Base-by-base conservation (phyloP, 1,140 invertebrate genomes). In the Calephelis virginiensis region DNA sequence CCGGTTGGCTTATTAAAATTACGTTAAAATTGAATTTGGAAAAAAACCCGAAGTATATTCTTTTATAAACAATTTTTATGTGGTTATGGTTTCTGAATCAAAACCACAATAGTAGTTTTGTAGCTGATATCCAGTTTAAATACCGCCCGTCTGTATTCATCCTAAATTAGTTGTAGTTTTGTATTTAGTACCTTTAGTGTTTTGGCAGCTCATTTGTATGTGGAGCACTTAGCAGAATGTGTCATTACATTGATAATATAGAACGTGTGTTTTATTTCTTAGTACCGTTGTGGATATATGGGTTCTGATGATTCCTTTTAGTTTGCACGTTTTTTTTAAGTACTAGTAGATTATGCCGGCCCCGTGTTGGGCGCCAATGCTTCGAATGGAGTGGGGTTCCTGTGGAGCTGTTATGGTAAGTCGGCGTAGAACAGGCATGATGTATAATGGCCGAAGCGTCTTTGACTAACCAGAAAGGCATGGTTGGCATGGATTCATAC, bases 201-300 rank as follows among this genome's bases (percentile, higher is more conserved):
- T 80, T 81, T 79, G 85, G 81, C 76, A 81, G 84, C 82, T 79
- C 77, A 76, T 80, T 71, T 82, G 78, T 86, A 82, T 84, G 80
- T 80, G 76, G 77, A 81, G 83, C 85, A 87, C 86, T 71, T 85
- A 83, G 77, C 76, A 76, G 80, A 65, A 83, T 87, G 85, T 88
- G 82, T 87, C 83, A 90, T 90, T 89, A 90, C 86, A 90, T 89
- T 76, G 78, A 83, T 86, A 89, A 82, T 83, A 85, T 85, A 86
- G 74, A 80, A 75, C 77, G 81, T 87, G 85, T 90, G 88, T 89
- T 88, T 90, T 89, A 90, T 90, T 90, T 90, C 72, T 67, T 74
- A 72, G 73, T 45, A 69, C 72, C 81, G 77, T 76, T 75, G 74
- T 78, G 78, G 78, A 70, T 75, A 72, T 76, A 75, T 78, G 83